Evolutionary conservation across 2,797 vertebrate genomes (phyloP), one percentile per base, ranked within the genome.

Genomic region (Pseudochirops cupreus): DNA sequence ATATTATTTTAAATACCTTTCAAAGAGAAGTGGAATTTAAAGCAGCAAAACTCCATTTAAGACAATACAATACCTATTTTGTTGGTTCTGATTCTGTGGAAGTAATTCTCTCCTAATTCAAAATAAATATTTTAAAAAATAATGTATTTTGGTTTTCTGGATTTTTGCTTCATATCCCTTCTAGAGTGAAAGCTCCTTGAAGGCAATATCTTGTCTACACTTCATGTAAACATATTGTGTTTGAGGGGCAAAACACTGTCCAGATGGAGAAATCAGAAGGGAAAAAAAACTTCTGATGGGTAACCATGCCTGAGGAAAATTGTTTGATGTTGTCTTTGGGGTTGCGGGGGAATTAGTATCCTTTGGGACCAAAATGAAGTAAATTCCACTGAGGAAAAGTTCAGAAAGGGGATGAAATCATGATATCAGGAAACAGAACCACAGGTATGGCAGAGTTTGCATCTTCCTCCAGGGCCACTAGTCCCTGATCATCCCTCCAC

Each of bases 391-490:
- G 16, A 29, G n/a, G 89, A 91, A 56, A 46, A 31, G 24, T 54
- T 33, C 90, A 46, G 39, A 31, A 96, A 50, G 52, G 89, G 7
- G 53, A 91, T 91, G 92, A 93, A 53, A 53, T 92, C 53, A 89
- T 93, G 31, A 67, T 56, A 13, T 7, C 31, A 54, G 91, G 62
- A n/a, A 92, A 59, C 16, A 11, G 9, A 6, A 33, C 46, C 91
- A 95, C 57, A 92, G 56, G 56, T 67, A 92, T 91, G 92, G 53
- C 4, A 7, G 57, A 7, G 57, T 62, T 93, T 92, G 28, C 89
- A 4, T 89, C 24, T 46, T 82, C 90, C 39, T 24, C 50, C 24
- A 28, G 62, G 92, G 24, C 4, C 26, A 46, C n/a, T 59, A 62
- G n/a, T 94, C 33, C 93, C 39, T 62, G 21, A 28, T 11, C 33